Base-by-base conservation (phyloP, 2,888 invertebrate species). In the Chrysomela aeneicollis region DNA sequence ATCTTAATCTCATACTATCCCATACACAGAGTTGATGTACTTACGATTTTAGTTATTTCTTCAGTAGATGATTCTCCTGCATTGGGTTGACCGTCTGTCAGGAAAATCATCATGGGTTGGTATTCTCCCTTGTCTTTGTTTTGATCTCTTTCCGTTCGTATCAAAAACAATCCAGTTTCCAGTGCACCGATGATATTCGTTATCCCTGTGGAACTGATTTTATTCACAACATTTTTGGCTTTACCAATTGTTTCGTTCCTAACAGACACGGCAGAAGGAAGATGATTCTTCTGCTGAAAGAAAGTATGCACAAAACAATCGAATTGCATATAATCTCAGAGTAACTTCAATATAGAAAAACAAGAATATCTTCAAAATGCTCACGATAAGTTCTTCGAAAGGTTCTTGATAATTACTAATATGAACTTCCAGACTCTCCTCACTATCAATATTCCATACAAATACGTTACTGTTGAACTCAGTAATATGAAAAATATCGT, bases 71-170 rank as follows among this genome's bases (percentile, higher is more conserved):
- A 3, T 5, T 30, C 30, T 12, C 53, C 53, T 1, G 17, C 32
- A 32, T 53, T 53, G 5, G 89, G 86, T 71, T 88, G 87, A 47
- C 89, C 89, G 79, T 89, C 89, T 0, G 89, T 89, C 67, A 89
- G 79, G 82, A 89, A 89, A 51, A 89, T 85, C 49, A 89, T 86
- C 57, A 89, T 86, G 0, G 89, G 87, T 79, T 53, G 53, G 88
- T 87, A 68, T 86, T 78, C 2, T 79, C 19, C 10, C 22, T 49
- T 3, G 9, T n/a, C 1, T 51, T 53, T 18, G 6, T 53, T 53
- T 32, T 10, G 12, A n/a, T 19, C 22, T 19, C 8, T n/a, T 9
- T 53, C 8, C 0, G 18, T 53, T 22, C 15, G 30, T 18, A 53
- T 19, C 32, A 53, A 53, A 53, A 30, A 32, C 4, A 53, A 17